These are phyloP conservation scores for Leucoraja ocellata DNA, from an alignment of 2,797 vertebrate species.

Conservation along the genomic window DNA sequence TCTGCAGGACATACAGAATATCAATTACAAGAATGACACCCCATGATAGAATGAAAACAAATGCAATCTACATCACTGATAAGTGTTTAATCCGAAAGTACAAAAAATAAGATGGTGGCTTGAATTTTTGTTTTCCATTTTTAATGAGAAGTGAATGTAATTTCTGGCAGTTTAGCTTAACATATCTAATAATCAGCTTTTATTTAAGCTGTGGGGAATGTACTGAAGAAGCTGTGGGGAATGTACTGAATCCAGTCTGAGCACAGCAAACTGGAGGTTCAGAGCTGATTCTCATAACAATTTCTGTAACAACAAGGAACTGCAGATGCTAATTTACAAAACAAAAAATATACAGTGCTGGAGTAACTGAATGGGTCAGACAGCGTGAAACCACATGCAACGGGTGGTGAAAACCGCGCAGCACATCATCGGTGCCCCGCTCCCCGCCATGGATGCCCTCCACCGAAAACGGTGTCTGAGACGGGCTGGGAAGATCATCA, in stretches of 20 bases:
- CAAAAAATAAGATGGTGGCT: not conserved
- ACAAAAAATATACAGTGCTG: too few species aligned
- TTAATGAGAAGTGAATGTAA: not conserved
- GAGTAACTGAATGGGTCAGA: too few species aligned
- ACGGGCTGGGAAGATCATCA: too few species aligned
- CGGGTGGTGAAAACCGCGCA: too few species aligned
- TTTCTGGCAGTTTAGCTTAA: not conserved
- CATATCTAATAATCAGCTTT: not conserved
- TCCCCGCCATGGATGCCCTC: too few species aligned
- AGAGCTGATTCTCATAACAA: not conserved
- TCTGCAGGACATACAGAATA: not conserved
- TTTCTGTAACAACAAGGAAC: too few species aligned
- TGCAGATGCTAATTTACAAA: too few species aligned
- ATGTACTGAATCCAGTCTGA: too few species aligned
- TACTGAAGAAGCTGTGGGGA: not conserved
- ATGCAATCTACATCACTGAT: not conserved
- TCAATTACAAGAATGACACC: not conserved
- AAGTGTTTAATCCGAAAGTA: not conserved
- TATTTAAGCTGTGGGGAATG: not conserved
- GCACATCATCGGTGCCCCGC: too few species aligned
- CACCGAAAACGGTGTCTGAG: too few species aligned
- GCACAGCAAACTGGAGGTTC: not conserved
- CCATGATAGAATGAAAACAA: not conserved
- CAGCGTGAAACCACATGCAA: too few species aligned
- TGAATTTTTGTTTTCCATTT: not conserved